phyloP scores from a whole-genome alignment of 2,113 vertebrate species.

The Caloenas nicobarica region DNA sequence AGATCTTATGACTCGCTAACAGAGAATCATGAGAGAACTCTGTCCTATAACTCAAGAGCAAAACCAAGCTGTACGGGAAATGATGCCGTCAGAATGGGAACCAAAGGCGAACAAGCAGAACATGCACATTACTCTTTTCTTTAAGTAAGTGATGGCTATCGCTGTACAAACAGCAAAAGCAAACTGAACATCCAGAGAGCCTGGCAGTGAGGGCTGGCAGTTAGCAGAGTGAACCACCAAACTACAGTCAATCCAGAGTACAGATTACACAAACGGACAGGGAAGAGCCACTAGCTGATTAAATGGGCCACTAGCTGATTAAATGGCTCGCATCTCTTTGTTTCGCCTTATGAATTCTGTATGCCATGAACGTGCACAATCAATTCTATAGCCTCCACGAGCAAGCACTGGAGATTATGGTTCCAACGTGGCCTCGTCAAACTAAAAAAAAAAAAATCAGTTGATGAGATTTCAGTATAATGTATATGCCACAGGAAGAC shows the following conservation, averaged over 20 bases:
- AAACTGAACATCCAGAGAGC: not conserved
- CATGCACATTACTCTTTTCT: not conserved
- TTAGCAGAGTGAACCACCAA: not conserved
- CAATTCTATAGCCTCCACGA: not conserved
- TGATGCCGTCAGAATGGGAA: not conserved
- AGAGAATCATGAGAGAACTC: slow-evolving; percentile 19
- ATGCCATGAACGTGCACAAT: not conserved
- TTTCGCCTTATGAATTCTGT: not conserved
- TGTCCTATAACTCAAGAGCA: not conserved
- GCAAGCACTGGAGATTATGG: not conserved
- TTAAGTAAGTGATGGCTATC: not conserved
- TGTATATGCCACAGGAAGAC: not conserved
- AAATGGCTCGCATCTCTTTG: not conserved
- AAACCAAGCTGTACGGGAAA: not conserved
- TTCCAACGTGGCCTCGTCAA: not conserved
- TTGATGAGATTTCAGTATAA: not conserved
- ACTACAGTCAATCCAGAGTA: not conserved
- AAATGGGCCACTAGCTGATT: not conserved
- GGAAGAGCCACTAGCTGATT: not conserved
- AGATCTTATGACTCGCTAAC: not conserved
- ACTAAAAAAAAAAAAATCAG: not conserved
- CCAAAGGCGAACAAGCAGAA: not conserved
- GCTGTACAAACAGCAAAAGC: not conserved
- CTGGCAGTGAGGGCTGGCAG: not conserved
- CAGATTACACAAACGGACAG: not conserved